Evolutionary conservation across 2,888 invertebrate genomes (phyloP), one percentile per base, ranked within the genome.

Genomic region (Lamellibrachia satsuma): DNA sequence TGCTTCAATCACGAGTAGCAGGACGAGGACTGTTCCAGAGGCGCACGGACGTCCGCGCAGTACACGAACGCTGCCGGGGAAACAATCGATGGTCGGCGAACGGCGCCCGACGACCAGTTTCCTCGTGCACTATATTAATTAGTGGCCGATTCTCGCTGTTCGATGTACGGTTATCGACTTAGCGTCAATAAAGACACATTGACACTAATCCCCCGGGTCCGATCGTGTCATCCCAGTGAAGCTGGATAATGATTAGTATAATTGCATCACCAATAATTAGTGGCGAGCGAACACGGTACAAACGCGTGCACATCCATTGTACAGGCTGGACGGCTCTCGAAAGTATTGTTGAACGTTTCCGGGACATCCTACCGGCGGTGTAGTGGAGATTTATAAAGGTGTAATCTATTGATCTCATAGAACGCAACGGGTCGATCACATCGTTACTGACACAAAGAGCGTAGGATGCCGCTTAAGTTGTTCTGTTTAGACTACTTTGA

Each of bases 101-200:
- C 75, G 22, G 39, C 22, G 75, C 75, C 75, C 22, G 75, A 75
- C 75, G 75, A 6, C 75, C 2, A 22, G 75, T 15, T 75, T 75
- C 75, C 75, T 75, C 75, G 22, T 75, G 75, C 75, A 75, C 75
- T 75, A 75, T 75, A 75, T 75, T 75, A 75, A 75, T 75, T 75
- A 75, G 75, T 75, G 75, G 75, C 75, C 75, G 75, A 75, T 75
- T 75, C 75, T 75, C 75, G 75, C 75, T 22, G 75, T 75, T 75
- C 75, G 75, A 75, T 75, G 22, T 75, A 75, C 75, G 75, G 75
- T 75, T 75, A n/a, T 75, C 75, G 75, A 75, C 75, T 75, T 75
- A 75, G n/a, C 75, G 75, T 75, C 75, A 75, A 75, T 75, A 75
- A 75, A 75, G 75, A 75, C 75, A 75, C 75, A 75, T n/a, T 75